Evolutionary conservation across 2,113 vertebrate genomes (phyloP).

Genomic region (Cyanocitta stelleri): DNA sequence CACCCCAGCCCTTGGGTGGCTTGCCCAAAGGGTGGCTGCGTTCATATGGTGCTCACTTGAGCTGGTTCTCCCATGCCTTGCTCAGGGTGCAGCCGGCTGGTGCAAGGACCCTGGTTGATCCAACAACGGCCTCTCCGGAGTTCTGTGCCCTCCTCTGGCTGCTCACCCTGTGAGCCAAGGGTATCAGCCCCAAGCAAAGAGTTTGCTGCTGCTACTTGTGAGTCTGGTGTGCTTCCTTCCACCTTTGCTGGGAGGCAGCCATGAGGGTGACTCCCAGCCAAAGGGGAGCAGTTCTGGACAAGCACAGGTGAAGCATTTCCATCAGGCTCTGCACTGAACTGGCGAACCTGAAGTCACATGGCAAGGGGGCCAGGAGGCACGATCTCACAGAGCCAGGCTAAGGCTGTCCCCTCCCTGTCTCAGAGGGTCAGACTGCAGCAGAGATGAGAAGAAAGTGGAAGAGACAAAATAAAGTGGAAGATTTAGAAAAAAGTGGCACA

Average conservation of each 20-base stretch:
- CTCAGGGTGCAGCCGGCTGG: neutral
- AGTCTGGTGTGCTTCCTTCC: neutral
- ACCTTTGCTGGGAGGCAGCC: neutral
- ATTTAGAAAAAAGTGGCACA: neutral
- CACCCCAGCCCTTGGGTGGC: neutral
- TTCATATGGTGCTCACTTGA: neutral
- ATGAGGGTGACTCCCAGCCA: neutral
- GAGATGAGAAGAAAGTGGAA: neutral
- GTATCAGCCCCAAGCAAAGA: neutral
- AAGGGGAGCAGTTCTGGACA: neutral
- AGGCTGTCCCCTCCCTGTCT: neutral
- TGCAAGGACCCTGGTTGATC: neutral
- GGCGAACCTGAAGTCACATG: neutral
- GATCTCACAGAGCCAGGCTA: neutral
- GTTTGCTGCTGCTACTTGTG: neutral
- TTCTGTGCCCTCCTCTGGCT: neutral
- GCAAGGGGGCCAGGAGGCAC: neutral
- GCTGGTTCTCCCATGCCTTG: neutral
- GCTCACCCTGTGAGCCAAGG: neutral
- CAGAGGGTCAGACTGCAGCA: neutral
- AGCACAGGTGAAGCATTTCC: neutral
- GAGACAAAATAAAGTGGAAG: neutral
- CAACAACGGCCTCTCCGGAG: rapidly evolving
- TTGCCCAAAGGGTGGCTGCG: neutral
- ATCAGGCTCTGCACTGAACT: neutral